Percentiles rank a stretch among this genome's conserved stretches.
phyloP scores from a whole-genome alignment of 2,888 invertebrate species.

The Trichopoda pennipes region DNA sequence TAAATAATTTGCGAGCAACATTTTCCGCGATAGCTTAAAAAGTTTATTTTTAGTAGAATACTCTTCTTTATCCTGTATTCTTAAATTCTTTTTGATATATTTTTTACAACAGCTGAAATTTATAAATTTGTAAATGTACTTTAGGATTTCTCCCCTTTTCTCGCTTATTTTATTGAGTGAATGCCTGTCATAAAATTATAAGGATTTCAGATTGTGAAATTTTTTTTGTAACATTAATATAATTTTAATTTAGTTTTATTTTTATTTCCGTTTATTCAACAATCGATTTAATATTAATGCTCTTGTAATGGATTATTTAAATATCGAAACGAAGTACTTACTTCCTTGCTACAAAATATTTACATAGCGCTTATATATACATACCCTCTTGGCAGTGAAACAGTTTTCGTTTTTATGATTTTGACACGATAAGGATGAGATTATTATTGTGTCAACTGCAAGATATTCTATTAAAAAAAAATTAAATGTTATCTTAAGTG shows the following conservation, averaged over 20 bases:
- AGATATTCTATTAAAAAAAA: conserved; percentile 17
- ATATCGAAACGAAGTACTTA: conserved; percentile 3
- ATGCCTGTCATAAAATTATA: no score
- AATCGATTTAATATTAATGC: conserved; percentile 48
- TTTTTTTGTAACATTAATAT: conserved; percentile 3
- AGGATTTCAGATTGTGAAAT: no score
- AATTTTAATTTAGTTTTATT: conserved; percentile 16
- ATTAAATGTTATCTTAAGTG: not conserved
- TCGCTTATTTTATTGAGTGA: no score
- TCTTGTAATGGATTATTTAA: conserved; percentile 25
- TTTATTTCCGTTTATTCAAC: conserved; percentile 2
- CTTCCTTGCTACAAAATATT: conserved; percentile 10
- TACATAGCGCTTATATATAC: not conserved
- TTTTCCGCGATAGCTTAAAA: no score
- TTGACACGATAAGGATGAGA: conserved; percentile 47
- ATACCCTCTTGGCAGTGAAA: conserved; percentile 23
- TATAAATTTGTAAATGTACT: no score
- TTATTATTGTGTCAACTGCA: conserved; percentile 68
- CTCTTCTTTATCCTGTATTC: no score
- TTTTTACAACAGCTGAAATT: no score
- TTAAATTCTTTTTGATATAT: no score
- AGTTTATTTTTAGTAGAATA: no score
- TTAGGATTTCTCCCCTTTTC: no score
- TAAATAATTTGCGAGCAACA: no score
- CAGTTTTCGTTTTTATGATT: conserved; percentile 43